These are phyloP conservation scores for Porites rus DNA, from an alignment of 92 coral and sea anemone species.

Conservation along the genomic window DNA sequence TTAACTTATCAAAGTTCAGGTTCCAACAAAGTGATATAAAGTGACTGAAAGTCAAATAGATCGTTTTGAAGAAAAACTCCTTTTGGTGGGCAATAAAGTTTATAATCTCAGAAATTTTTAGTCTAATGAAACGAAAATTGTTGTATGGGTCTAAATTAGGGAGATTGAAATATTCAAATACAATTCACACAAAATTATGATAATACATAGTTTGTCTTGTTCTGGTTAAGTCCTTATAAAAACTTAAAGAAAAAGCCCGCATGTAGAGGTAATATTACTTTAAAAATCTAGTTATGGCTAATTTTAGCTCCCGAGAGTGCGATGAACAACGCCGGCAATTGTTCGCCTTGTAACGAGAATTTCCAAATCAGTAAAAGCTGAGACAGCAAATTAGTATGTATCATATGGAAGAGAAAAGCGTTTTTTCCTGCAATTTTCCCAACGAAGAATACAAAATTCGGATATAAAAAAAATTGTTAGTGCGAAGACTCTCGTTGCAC, in stretches of 20 bases:
- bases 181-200: slow-evolving; percentile 1
- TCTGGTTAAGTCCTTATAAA: slow-evolving; percentile 8
- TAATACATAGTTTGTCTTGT: not conserved
- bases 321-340: too few species aligned
- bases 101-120: too few species aligned
- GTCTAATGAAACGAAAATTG: not conserved
- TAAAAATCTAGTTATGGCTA: not conserved
- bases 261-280: not conserved
- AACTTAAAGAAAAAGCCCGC: not conserved
- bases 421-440: too few species aligned
- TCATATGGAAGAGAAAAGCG: too few species aligned
- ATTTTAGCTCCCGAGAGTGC: too few species aligned
- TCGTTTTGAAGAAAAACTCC: not conserved
- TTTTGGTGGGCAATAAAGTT: not conserved
- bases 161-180: not conserved
- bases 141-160: not conserved
- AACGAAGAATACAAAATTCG: too few species aligned
- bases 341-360: not conserved
- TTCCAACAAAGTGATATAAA: too few species aligned
- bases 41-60: not conserved
- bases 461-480: too few species aligned
- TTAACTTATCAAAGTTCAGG: too few species aligned
- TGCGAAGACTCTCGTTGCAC: too few species aligned
- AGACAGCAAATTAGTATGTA: not conserved
- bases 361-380: too few species aligned